Conservation (phyloP, 2,888 invertebrate genomes). For the Sarcophaga subvicina region DNA sequence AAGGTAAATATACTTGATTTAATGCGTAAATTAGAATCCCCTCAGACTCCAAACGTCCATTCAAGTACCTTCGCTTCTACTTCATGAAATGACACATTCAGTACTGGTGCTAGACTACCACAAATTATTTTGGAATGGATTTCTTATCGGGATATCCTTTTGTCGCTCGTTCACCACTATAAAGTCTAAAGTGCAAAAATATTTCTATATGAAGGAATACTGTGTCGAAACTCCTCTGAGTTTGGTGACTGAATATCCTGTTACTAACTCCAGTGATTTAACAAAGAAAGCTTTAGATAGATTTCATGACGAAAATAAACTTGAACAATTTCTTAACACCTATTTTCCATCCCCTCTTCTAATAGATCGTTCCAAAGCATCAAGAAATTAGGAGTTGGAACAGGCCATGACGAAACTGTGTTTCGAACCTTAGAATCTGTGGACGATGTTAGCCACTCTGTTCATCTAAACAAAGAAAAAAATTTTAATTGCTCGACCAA, state of each 20-base stretch:
- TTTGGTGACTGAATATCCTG: slow-evolving; percentile 48
- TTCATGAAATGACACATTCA: slow-evolving; percentile 35
- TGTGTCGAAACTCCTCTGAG: not conserved
- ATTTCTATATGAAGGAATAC: slow-evolving; percentile 55
- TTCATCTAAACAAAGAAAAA: not conserved
- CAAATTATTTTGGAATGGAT: slow-evolving; percentile 57
- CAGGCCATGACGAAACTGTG: slow-evolving; percentile 38
- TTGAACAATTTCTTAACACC: slow-evolving; percentile 38
- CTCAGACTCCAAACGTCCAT: slow-evolving; percentile 43
- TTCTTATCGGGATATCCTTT: slow-evolving; percentile 55
- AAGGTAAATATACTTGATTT: slow-evolving; percentile 45
- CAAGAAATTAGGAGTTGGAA: slow-evolving; percentile 50
- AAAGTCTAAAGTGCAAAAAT: slow-evolving; percentile 48
- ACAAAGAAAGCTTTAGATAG: slow-evolving; percentile 41
- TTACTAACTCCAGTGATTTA: slow-evolving; percentile 13
- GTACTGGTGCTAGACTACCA: slow-evolving; percentile 47
- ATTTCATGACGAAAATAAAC: slow-evolving; percentile 44
- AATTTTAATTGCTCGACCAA: not conserved
- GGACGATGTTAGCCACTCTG: not conserved
- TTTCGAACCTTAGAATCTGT: slow-evolving; percentile 46
- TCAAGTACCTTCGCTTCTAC: slow-evolving; percentile 54
- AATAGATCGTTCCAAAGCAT: slow-evolving; percentile 21
- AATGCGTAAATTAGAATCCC: slow-evolving; percentile 36
- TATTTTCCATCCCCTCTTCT: slow-evolving; percentile 38
- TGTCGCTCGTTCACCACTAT: slow-evolving; percentile 50